These are phyloP conservation scores for Alentia gelatinosa DNA, from an alignment of 2,888 invertebrate species.

Conservation along the genomic window DNA sequence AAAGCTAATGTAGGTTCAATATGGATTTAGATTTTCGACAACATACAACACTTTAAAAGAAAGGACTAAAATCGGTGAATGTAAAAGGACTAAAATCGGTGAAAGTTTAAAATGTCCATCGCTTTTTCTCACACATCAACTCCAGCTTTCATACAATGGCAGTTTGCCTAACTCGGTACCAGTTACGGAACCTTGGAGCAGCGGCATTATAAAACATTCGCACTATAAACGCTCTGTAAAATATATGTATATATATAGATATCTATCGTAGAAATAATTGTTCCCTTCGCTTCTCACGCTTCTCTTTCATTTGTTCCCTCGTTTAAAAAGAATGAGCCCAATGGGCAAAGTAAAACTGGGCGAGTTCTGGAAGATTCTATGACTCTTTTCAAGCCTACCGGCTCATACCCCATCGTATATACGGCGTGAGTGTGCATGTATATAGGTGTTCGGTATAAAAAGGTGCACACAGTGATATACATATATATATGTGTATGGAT, in stretches of 20 bases:
- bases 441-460: neutral
- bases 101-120: neutral
- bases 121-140: neutral
- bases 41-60: neutral
- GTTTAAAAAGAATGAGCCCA: neutral
- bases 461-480: neutral
- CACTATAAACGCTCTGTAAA: neutral
- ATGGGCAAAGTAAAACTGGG: neutral
- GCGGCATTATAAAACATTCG: neutral
- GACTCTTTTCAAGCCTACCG: neutral
- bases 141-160: neutral
- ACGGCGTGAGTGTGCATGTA: neutral
- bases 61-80: neutral
- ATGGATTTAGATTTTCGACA: too few species aligned
- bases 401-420: neutral
- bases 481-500: too few species aligned
- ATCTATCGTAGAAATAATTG: conserved; percentile 3
- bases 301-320: neutral
- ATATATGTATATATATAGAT: neutral
- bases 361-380: neutral
- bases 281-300: neutral
- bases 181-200: neutral
- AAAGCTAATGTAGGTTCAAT: too few species aligned
- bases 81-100: neutral
- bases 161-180: neutral